Conservation (phyloP, 1,140 invertebrate genomes). For the Heliconius nattereri region DNA sequence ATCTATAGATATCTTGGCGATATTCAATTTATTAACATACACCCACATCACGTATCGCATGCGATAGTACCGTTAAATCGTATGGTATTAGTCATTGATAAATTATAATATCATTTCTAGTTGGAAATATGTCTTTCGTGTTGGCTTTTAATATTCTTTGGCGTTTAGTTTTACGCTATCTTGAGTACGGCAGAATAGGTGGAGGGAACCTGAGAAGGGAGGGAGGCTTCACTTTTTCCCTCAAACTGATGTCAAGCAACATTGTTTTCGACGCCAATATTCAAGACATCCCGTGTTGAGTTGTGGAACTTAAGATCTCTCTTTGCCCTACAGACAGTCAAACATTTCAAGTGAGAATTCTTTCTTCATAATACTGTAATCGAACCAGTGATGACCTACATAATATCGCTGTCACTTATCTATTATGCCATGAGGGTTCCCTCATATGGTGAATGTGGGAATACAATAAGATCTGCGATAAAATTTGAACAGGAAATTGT, state of each 20-base stretch:
- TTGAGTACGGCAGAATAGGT: too few relatives aligned
- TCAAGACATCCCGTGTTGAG: too few relatives aligned
- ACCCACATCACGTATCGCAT: slow-evolving; percentile 28
- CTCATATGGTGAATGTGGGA: neutral
- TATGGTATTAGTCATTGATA: neutral
- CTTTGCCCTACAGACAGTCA: too few relatives aligned
- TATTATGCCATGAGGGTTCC: neutral
- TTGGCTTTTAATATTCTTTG: neutral
- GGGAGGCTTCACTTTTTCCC: too few relatives aligned
- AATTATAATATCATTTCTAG: neutral
- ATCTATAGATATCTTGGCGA: slow-evolving; percentile 37
- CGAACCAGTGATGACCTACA: neutral
- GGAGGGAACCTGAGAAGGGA: too few relatives aligned
- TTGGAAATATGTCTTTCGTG: neutral
- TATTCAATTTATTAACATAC: slow-evolving; percentile 39
- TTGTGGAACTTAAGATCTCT: too few relatives aligned
- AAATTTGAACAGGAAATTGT: slow-evolving; percentile 48
- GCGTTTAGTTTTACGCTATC: too few relatives aligned
- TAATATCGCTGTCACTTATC: neutral
- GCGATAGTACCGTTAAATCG: slow-evolving; percentile 19
- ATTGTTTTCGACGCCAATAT: too few relatives aligned
- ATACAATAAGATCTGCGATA: slow-evolving; percentile 25
- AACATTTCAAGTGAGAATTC: too few relatives aligned
- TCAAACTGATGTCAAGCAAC: too few relatives aligned
- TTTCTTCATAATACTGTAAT: neutral